Evolutionary conservation across 1,140 invertebrate genomes (phyloP).

Genomic region (Tetragnatha versicolor): DNA sequence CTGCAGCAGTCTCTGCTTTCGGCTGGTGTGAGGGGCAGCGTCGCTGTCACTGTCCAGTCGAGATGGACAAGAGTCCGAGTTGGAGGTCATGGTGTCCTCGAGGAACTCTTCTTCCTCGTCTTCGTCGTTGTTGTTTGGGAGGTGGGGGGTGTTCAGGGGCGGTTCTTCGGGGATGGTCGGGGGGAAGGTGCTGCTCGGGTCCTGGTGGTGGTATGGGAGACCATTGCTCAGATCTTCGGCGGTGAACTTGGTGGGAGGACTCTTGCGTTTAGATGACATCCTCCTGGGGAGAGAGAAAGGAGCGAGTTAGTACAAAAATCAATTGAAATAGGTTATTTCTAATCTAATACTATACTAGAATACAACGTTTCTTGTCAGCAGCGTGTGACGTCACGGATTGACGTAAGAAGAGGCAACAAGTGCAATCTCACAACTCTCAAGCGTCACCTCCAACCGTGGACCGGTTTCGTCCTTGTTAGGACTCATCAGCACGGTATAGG

Average conservation of each 20-base stretch:
- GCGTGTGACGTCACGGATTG: no score
- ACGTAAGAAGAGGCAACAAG: no score
- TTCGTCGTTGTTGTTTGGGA: constrained; percentile 13
- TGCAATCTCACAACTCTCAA: no score
- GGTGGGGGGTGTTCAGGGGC: background rate
- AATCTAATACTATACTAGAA: no score
- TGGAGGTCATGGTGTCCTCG: constrained; percentile 41
- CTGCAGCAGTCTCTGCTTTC: constrained; percentile 51
- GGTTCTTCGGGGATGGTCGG: constrained; percentile 39
- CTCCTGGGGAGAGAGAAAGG: constrained; percentile 69
- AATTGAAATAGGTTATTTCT: no score
- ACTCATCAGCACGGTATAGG: no score
- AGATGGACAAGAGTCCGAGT: constrained; percentile 36
- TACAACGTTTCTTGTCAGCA: no score
- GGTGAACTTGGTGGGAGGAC: constrained; percentile 86
- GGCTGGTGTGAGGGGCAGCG: constrained; percentile 16
- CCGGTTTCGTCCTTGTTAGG: no score
- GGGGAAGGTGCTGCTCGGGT: constrained; percentile 19
- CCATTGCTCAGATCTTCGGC: constrained; percentile 70
- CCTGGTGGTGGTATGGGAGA: constrained; percentile 64
- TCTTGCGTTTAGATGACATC: constrained; percentile 94
- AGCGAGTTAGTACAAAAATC: no score
- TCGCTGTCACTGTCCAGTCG: constrained; percentile 9
- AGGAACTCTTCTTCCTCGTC: constrained; percentile 32
- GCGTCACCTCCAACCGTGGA: no score